These are phyloP conservation scores for Acipenser oxyrinchus DNA, from an alignment of 2,797 vertebrate species.

Conservation along the genomic window DNA sequence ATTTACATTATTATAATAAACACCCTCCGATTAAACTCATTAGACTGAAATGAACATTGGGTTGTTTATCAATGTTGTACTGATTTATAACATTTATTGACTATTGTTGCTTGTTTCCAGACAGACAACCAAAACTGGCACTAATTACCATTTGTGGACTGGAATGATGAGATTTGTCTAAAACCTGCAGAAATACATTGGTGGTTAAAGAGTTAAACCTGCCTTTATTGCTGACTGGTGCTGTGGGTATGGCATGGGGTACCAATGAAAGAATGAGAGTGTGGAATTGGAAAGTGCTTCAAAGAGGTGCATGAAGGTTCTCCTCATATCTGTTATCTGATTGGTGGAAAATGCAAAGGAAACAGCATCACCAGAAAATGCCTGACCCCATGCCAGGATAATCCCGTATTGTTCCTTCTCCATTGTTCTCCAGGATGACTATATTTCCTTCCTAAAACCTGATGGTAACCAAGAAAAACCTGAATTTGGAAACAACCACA, in stretches of 20 bases:
- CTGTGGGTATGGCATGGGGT: background rate
- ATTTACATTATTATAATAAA: too few relatives aligned
- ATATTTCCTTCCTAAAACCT: slow-evolving; percentile 16
- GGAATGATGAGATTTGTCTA: too few relatives aligned
- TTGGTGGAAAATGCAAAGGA: background rate
- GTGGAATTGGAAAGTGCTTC: background rate
- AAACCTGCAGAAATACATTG: too few relatives aligned
- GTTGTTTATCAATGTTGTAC: too few relatives aligned
- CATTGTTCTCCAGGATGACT: slow-evolving; percentile 6
- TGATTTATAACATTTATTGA: too few relatives aligned
- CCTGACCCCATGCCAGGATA: slow-evolving; percentile 1
- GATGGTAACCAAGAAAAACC: background rate
- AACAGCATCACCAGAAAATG: slow-evolving; percentile 8
- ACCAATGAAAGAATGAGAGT: background rate
- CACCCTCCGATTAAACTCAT: too few relatives aligned
- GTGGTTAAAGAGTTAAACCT: too few relatives aligned
- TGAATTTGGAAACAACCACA: slow-evolving; percentile 7
- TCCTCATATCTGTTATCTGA: too few relatives aligned
- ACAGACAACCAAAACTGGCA: too few relatives aligned
- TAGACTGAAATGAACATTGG: too few relatives aligned
- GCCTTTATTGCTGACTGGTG: background rate
- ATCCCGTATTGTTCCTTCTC: slow-evolving; percentile 6
- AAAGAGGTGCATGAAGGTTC: background rate
- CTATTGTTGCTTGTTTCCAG: too few relatives aligned
- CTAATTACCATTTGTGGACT: too few relatives aligned